Evolutionary conservation across 1,140 invertebrate genomes (phyloP), one percentile per base, ranked within the genome.

Genomic region (Rhopalosiphum padi): DNA sequence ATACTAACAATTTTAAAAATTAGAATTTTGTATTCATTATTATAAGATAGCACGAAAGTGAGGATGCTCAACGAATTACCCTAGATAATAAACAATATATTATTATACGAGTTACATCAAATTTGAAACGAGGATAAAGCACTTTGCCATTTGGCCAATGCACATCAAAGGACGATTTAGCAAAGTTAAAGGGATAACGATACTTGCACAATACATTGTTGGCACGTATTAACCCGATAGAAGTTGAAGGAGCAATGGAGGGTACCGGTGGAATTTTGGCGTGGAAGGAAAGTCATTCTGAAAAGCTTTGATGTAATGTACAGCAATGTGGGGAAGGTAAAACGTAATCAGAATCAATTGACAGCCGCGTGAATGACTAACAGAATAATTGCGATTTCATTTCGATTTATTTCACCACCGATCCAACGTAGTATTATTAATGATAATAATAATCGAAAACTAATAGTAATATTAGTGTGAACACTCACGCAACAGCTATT

Each of bases 281-380:
- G 60, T n/a, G 30, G 60, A 77, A 77, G 60, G 60, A 77, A 77
- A 77, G 30, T 77, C 60, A n/a, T 35, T n/a, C 46, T 9, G 86
- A 77, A 77, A 77, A 51, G 86, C 86, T 88, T 51, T 88, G 86
- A 88, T 88, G 46, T 88, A 43, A 18, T 22, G 86, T 0, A 25
- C 0, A 21, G 22, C 30, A 0, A n/a, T n/a, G 48, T 2, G n/a
- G 86, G 22, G 86, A 88, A 88, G 23, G 86, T 51, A 87, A 43
- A 48, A n/a, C 86, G 86, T 88, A 88, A 88, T 88, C 86, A 88
- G n/a, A 88, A 88, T 88, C 86, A 88, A 51, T 88, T 88, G 46
- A 88, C 46, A 48, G 46, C 30, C 46, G 46, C 86, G 43, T 51
- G 86, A 88, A 88, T 88, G 46, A 35, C 86, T 35, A 51, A 22